Conservation (phyloP, 2,113 vertebrate genomes). For the Nannospalax galili region DNA sequence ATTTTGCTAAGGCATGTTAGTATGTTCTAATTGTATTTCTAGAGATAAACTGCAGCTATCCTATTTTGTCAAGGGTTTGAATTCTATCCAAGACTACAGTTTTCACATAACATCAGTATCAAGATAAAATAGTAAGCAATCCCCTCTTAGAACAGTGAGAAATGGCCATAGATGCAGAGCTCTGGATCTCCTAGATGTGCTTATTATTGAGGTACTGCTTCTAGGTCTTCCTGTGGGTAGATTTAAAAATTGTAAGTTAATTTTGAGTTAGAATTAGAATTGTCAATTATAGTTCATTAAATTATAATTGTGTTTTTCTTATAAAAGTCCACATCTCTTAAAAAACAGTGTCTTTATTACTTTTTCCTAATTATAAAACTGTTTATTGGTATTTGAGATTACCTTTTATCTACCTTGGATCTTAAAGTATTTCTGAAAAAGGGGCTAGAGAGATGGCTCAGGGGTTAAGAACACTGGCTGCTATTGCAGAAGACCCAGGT, state of each 20-base stretch:
- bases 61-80: not conserved
- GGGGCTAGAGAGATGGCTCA: too few relatives aligned
- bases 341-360: not conserved
- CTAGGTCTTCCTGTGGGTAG: not conserved
- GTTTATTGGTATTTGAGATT: constrained; percentile 19
- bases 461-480: too few relatives aligned
- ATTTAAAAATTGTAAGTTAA: constrained; percentile 28
- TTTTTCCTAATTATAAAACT: constrained; percentile 17
- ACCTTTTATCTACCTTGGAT: not conserved
- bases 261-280: constrained; percentile 49
- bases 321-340: not conserved
- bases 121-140: not conserved
- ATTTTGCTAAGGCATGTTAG: not conserved
- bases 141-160: not conserved
- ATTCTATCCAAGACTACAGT: not conserved
- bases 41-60: not conserved
- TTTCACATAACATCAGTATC: not conserved
- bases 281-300: not conserved
- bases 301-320: constrained; percentile 1
- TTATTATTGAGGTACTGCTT: not conserved
- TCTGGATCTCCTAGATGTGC: not conserved
- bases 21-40: constrained; percentile 53
- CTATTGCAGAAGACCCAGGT: too few relatives aligned
- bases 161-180: not conserved
- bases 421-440: not conserved